These are phyloP conservation scores for Orthosia gracilis DNA, from an alignment of 2,888 invertebrate species.

Conservation along the genomic window DNA sequence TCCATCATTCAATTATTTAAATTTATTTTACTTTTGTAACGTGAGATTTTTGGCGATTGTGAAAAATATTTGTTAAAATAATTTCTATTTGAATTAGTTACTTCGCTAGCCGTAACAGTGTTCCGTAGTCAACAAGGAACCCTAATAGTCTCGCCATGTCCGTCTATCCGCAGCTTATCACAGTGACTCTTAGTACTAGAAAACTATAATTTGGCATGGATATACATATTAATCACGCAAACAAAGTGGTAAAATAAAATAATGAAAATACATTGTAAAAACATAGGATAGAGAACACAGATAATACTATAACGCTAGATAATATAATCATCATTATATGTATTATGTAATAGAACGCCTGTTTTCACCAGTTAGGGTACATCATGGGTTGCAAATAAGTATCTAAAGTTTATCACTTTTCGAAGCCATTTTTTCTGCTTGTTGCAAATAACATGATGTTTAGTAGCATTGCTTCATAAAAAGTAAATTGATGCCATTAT, in stretches of 20 bases:
- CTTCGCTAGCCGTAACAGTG: not conserved
- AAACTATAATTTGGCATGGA: no score
- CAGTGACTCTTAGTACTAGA: no score
- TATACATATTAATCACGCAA: no score
- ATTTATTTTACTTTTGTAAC: slow-evolving; percentile 18
- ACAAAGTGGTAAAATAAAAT: no score
- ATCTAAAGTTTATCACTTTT: slow-evolving; percentile 36
- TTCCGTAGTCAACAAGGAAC: no score
- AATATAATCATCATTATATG: not conserved
- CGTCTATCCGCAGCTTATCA: no score
- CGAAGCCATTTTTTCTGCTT: slow-evolving; percentile 35
- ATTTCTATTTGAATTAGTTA: slow-evolving; percentile 9
- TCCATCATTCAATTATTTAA: slow-evolving; percentile 19
- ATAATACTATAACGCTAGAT: not conserved
- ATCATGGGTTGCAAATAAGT: not conserved
- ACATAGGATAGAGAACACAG: not conserved
- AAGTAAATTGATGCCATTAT: slow-evolving; percentile 60
- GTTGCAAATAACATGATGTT: slow-evolving; percentile 41
- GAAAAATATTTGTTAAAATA: slow-evolving; percentile 6
- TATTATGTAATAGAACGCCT: not conserved
- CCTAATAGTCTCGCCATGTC: no score
- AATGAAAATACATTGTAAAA: no score
- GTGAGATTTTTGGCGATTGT: not conserved
- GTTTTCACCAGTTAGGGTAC: not conserved
- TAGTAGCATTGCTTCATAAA: slow-evolving; percentile 56